Evolutionary conservation across 2,797 vertebrate species (phyloP).

Genomic region (Crax fasciolata): DNA sequence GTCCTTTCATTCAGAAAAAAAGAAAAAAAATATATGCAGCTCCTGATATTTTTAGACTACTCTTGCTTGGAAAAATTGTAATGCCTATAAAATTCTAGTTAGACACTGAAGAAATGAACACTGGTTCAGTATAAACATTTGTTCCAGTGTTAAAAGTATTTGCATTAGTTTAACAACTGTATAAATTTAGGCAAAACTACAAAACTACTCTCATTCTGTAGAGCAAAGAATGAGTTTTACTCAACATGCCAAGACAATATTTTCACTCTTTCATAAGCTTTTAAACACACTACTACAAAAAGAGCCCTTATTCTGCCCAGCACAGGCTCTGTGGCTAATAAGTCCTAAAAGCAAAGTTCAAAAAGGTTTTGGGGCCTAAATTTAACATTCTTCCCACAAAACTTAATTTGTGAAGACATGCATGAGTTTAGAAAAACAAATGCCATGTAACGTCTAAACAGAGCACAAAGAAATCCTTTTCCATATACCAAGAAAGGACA

Average conservation of each 20-base stretch:
- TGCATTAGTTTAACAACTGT: slow-evolving; percentile 39
- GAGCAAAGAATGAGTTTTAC: not conserved
- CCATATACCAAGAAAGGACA: not conserved
- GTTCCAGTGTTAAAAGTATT: slow-evolving; percentile 36
- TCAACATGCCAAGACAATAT: not conserved
- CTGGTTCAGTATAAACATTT: slow-evolving; percentile 60
- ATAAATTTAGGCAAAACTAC: slow-evolving; percentile 25
- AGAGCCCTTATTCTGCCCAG: not conserved
- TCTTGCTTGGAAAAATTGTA: slow-evolving; percentile 42
- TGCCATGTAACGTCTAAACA: slow-evolving; percentile 1
- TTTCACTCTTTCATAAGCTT: slow-evolving; percentile 13
- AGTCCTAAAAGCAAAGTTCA: not conserved
- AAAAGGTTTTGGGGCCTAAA: not conserved
- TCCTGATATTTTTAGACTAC: slow-evolving; percentile 59
- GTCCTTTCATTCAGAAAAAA: slow-evolving; percentile 54
- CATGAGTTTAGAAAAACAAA: slow-evolving; percentile 31
- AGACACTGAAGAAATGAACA: slow-evolving; percentile 29
- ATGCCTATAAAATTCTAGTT: slow-evolving; percentile 48
- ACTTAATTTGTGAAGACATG: not conserved
- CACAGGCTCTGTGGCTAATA: not conserved
- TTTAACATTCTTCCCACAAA: slow-evolving; percentile 6
- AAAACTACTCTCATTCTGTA: not conserved
- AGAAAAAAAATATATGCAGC: slow-evolving; percentile 21
- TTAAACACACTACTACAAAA: slow-evolving; percentile 1
- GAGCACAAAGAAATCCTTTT: slow-evolving; percentile 10